Evolutionary conservation across 2,797 vertebrate genomes (phyloP), one percentile per base, ranked within the genome.

Genomic region (Sebastes alutus): DNA sequence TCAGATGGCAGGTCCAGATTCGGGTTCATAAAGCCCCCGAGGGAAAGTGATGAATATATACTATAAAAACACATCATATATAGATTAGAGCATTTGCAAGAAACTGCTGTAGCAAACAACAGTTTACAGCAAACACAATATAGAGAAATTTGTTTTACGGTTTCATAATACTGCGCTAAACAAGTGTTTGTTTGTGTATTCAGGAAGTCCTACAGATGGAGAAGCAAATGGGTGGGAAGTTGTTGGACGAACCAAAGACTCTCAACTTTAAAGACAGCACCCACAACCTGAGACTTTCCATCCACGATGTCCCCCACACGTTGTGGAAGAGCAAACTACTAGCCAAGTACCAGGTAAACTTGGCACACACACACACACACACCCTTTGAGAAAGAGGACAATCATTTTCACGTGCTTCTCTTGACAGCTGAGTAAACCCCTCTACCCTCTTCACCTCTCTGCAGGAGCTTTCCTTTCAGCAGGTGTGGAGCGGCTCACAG

Each of bases 161-260:
- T 70, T 52, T 52, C 27, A 6, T 20, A 27, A 8, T 23, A 23
- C 23, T 10, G 22, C 63, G 23, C 55, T 77, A 13, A 83, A 76
- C 27, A 29, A 71, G 25, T 49, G 20, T 68, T 5, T 72, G 52
- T 90, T 55, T 86, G 77, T 78, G 49, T 72, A 1, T 87, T 72
- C 71, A 99, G 98, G 98, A 99, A 91, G 98, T 99, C 52, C 92
- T 99, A 60, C 98, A 99, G 90, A 97, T 99, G 67, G 99, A 99
- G 94, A 96, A 95, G 78, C 98, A 99, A 94, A 97, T 98, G 96
- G 99, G 98, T 0, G 99, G 99, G 29, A 99, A 99, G 92, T 94
- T 99, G 78, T 79, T 99, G 88, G 99, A 99, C 56, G 99, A 99
- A 92, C 98, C 99, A 85, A 99, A 99, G 96, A 96, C 97, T 75